A percentile compares a stretch with the other conserved stretches of the same genome.
Evolutionary conservation across 2,888 invertebrate genomes (phyloP).

Genomic region (Aleiodes alternator): DNA sequence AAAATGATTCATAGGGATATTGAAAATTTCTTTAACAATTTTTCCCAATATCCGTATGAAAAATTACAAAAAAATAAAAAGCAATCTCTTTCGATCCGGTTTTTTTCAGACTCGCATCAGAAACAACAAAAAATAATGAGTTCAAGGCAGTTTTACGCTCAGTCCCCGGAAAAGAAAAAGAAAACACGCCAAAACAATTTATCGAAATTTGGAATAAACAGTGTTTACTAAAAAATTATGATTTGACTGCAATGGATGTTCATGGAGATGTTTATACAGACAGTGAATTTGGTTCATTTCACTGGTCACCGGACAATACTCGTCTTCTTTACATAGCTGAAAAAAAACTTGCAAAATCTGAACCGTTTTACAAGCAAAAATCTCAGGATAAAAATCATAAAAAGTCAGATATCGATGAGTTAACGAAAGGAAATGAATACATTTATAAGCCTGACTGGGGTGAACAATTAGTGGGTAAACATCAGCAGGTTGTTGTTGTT

Average conservation of each 20-base stretch:
- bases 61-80: no score
- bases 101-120: conserved; percentile 77
- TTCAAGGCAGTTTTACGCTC: conserved; percentile 81
- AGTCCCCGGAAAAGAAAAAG: conserved; percentile 75
- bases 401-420: conserved; percentile 64
- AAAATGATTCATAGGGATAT: no score
- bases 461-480: conserved; percentile 86
- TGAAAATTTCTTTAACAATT: no score
- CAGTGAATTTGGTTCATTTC: conserved; percentile 82
- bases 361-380: conserved; percentile 85
- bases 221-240: conserved; percentile 80
- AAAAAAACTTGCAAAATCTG: conserved; percentile 84
- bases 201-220: conserved; percentile 85
- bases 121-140: conserved; percentile 79
- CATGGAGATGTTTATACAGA: conserved; percentile 90
- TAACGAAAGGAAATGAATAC: conserved; percentile 83
- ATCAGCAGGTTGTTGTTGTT: conserved; percentile 82
- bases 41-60: no score
- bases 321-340: conserved; percentile 89
- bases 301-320: conserved; percentile 85
- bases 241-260: conserved; percentile 83
- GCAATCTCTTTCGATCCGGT: conserved; percentile 48
- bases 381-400: conserved; percentile 73
- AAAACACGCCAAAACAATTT: conserved; percentile 79
- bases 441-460: conserved; percentile 89